Percentiles rank a stretch among this genome's conserved stretches.
Evolutionary conservation across 2,888 invertebrate genomes (phyloP).

Genomic region (Melangyna quadrimaculata): DNA sequence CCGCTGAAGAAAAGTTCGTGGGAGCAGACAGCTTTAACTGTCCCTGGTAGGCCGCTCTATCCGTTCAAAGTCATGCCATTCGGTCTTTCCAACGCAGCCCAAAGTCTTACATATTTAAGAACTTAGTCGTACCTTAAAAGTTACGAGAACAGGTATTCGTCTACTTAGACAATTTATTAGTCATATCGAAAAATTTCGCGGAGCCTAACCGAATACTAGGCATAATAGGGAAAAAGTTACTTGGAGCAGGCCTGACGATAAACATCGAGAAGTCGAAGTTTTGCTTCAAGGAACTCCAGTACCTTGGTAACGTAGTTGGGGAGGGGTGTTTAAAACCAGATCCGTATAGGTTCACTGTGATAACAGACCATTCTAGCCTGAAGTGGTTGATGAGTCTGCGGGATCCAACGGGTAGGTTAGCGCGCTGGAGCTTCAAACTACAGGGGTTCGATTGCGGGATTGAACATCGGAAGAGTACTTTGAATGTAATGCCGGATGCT

Average conservation of each 20-base stretch:
- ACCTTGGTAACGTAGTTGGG: constrained; percentile 56
- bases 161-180: not conserved
- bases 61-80: not conserved
- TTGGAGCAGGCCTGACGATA: constrained; percentile 24
- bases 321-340: constrained; percentile 12
- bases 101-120: not conserved
- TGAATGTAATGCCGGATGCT: not conserved
- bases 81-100: not conserved
- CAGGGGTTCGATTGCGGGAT: not conserved
- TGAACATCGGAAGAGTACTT: not conserved
- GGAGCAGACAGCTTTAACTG: not conserved
- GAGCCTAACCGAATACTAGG: not conserved
- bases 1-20: not conserved
- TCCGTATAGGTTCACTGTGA: constrained; percentile 1
- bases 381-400: not conserved
- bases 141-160: not conserved
- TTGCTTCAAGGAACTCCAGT: not conserved
- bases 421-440: not conserved
- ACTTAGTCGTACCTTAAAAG: not conserved
- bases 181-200: not conserved
- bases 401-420: not conserved
- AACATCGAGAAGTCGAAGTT: constrained; percentile 21
- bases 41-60: not conserved
- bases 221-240: too few species aligned
- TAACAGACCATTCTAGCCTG: not conserved